Evolutionary conservation across 2,888 invertebrate species (phyloP).

Genomic region (Neuroscelio doddi): DNA sequence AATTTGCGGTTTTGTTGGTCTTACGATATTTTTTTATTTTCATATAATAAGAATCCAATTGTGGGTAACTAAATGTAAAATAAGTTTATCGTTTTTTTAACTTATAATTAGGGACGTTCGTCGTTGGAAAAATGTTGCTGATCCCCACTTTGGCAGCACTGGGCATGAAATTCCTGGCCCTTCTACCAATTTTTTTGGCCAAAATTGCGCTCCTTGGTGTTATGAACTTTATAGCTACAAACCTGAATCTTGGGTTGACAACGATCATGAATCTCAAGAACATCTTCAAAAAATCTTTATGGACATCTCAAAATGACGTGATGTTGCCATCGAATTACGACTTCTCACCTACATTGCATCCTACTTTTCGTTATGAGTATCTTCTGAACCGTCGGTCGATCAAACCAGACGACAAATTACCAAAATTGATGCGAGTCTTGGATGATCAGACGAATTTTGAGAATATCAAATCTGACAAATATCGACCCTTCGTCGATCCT

Average conservation of each 20-base stretch:
- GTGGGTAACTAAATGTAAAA: too few relatives aligned
- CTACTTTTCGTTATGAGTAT: conserved; percentile 22
- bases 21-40: too few relatives aligned
- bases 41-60: too few relatives aligned
- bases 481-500: conserved; percentile 10
- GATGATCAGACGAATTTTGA: conserved; percentile 12
- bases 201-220: conserved; percentile 60
- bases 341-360: conserved; percentile 16
- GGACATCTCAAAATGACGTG: conserved; percentile 29
- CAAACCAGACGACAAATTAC: conserved; percentile 22
- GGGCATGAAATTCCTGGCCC: conserved; percentile 60
- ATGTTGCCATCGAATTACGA: conserved; percentile 22
- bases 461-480: conserved; percentile 12
- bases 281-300: conserved; percentile 37
- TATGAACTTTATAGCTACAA: conserved; percentile 62
- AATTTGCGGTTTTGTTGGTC: too few relatives aligned
- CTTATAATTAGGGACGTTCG: conserved; percentile 52
- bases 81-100: too few relatives aligned
- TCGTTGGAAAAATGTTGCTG: conserved; percentile 53
- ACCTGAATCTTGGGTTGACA: conserved; percentile 60
- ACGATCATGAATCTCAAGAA: conserved; percentile 55
- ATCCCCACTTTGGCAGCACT: conserved; percentile 61
- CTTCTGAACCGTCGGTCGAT: conserved; percentile 35
- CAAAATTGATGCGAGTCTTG: conserved; percentile 12
- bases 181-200: conserved; percentile 62